These are phyloP conservation scores for Coptodon rendalli DNA, from an alignment of 2,113 vertebrate species.

Conservation along the genomic window DNA sequence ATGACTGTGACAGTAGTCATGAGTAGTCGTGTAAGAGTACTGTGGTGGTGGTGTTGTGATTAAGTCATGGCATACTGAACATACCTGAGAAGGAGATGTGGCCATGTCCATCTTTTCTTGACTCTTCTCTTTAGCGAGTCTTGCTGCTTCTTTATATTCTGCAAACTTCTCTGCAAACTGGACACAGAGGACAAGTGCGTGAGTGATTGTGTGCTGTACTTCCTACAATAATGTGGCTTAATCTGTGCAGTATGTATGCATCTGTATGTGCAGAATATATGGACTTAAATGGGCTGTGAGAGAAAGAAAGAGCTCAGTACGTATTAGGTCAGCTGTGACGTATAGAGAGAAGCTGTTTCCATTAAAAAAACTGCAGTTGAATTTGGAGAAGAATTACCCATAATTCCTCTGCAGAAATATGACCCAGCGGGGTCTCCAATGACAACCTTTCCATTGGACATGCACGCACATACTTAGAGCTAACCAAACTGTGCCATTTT, in stretches of 20 bases:
- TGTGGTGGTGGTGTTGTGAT: background rate
- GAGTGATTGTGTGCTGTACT: background rate
- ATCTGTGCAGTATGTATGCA: slow-evolving; percentile 4
- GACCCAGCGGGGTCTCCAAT: slow-evolving; percentile 32
- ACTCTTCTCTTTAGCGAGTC: slow-evolving; percentile 95
- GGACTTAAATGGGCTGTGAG: background rate
- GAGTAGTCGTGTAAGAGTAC: background rate
- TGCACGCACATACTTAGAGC: background rate
- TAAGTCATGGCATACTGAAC: background rate
- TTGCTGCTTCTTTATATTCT: slow-evolving; percentile 96
- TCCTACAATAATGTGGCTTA: background rate
- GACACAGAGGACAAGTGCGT: slow-evolving; percentile 27
- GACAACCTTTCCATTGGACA: background rate
- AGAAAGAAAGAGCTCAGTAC: background rate
- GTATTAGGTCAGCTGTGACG: background rate
- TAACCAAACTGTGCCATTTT: background rate
- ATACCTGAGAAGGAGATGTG: slow-evolving; percentile 94
- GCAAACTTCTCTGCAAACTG: slow-evolving; percentile 99
- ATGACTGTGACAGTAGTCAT: background rate
- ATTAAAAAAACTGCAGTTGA: slow-evolving; percentile 9
- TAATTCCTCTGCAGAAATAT: slow-evolving; percentile 39
- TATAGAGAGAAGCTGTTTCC: slow-evolving; percentile 9
- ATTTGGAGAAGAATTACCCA: slow-evolving; percentile 16
- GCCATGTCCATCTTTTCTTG: slow-evolving; percentile 97
- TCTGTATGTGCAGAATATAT: background rate